phyloP scores from a whole-genome alignment of 2,797 vertebrate genomes.

The Channallabes apus region DNA sequence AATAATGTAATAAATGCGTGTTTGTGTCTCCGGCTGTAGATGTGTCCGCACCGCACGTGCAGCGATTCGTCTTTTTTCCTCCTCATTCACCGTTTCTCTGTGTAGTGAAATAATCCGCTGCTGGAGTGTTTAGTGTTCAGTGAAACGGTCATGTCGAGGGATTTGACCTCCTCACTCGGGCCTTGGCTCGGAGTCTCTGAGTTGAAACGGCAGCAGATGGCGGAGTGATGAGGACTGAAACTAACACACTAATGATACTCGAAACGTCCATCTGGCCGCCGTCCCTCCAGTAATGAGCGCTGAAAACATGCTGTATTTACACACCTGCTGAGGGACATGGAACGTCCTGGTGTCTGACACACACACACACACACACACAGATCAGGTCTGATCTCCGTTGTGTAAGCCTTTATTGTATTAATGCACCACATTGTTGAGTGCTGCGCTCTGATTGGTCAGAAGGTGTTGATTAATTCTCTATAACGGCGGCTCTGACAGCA shows the following conservation, averaged over 20 bases:
- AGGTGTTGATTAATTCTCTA: not conserved
- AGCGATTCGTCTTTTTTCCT: not conserved
- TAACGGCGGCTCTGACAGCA: not conserved
- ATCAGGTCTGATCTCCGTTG: not conserved
- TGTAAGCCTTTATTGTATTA: not conserved
- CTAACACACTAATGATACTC: constrained; percentile 84
- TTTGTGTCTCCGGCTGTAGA: no score
- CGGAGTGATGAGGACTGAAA: constrained; percentile 87
- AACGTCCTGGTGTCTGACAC: constrained; percentile 64
- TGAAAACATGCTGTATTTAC: constrained; percentile 65
- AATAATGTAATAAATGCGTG: no score
- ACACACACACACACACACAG: not conserved
- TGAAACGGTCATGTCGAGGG: constrained; percentile 20
- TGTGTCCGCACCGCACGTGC: no score
- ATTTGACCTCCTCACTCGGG: constrained; percentile 48
- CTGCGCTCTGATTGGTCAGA: not conserved
- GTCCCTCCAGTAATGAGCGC: constrained; percentile 70
- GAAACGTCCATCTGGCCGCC: constrained; percentile 87
- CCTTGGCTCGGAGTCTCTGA: constrained; percentile 39
- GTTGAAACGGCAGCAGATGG: constrained; percentile 87
- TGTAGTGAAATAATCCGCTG: not conserved
- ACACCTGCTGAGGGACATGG: constrained; percentile 73
- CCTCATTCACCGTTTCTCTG: not conserved
- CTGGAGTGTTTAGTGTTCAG: constrained; percentile 42
- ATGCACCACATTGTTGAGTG: not conserved